These are phyloP conservation scores for Teleopsis dalmanni DNA, from an alignment of 1,140 invertebrate species.

Conservation along the genomic window DNA sequence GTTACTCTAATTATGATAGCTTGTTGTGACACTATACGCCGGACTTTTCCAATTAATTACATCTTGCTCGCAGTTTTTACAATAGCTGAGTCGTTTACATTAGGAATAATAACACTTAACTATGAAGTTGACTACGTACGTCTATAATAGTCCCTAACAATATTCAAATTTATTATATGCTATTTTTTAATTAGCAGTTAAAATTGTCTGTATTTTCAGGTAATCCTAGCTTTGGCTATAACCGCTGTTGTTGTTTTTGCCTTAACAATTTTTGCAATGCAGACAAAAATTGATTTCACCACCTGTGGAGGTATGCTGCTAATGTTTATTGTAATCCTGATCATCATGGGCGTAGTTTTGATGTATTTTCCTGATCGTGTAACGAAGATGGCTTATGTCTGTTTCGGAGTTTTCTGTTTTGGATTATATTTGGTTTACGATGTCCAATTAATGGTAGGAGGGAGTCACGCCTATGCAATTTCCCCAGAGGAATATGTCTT, in stretches of 20 bases:
- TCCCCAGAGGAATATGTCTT: slow-evolving; percentile 96
- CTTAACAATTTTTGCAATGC: slow-evolving; percentile 86
- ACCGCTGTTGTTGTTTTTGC: slow-evolving; percentile 70
- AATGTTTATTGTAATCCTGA: slow-evolving; percentile 64
- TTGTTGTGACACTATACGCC: slow-evolving; percentile 75
- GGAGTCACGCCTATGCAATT: slow-evolving; percentile 75
- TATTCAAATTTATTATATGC: neutral
- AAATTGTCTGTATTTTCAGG: neutral
- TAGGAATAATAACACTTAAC: slow-evolving; percentile 59
- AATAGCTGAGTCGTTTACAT: slow-evolving; percentile 66
- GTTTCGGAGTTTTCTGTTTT: slow-evolving; percentile 70
- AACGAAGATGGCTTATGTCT: slow-evolving; percentile 68
- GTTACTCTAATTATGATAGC: slow-evolving; percentile 74
- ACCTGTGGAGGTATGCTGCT: slow-evolving; percentile 72
- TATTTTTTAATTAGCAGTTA: neutral
- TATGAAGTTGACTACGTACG: slow-evolving; percentile 49
- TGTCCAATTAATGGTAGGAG: slow-evolving; percentile 90
- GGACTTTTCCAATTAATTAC: slow-evolving; percentile 80
- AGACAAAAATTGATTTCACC: slow-evolving; percentile 91
- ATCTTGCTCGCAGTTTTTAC: slow-evolving; percentile 86
- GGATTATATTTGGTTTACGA: slow-evolving; percentile 70
- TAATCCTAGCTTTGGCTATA: slow-evolving; percentile 59
- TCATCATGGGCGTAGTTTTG: slow-evolving; percentile 74
- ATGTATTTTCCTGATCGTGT: slow-evolving; percentile 59
- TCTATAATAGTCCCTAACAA: too few species aligned